These are phyloP conservation scores for Drosophila pectinifera DNA, from an alignment of 1,140 invertebrate genomes.

Conservation along the genomic window DNA sequence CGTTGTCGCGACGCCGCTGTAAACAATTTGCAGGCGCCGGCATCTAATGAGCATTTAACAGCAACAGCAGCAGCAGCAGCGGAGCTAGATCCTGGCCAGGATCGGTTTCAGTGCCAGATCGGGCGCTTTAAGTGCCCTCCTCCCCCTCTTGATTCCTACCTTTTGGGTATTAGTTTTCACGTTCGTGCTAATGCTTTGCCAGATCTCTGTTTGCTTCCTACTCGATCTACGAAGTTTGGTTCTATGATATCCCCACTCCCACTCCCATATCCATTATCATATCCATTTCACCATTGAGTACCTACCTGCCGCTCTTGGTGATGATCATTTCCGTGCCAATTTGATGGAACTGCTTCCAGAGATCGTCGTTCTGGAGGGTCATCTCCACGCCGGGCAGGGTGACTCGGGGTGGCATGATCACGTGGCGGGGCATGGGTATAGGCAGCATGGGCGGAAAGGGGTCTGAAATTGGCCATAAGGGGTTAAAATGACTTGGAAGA, in stretches of 20 bases:
- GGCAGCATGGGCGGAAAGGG: conserved; percentile 79
- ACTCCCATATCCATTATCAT: neutral
- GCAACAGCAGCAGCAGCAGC: conserved; percentile 52
- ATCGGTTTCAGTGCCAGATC: conserved; percentile 15
- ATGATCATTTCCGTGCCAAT: conserved; percentile 99
- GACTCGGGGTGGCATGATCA: conserved; percentile 79
- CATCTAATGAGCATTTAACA: conserved; percentile 83
- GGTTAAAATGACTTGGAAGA: neutral
- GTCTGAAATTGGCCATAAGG: conserved; percentile 43
- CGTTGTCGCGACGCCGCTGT: conserved; percentile 81
- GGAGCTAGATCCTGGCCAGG: conserved; percentile 36
- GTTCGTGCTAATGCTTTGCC: conserved; percentile 68
- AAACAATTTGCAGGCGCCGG: conserved; percentile 84
- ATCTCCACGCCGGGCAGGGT: conserved; percentile 85
- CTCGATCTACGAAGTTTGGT: conserved; percentile 1
- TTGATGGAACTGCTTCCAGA: conserved; percentile 98
- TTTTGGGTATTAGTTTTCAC: conserved; percentile 72
- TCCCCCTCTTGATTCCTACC: conserved; percentile 24
- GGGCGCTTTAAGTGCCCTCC: conserved; percentile 65
- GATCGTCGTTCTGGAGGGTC: conserved; percentile 93
- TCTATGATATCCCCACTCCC: neutral
- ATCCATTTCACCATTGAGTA: neutral
- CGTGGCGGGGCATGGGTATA: conserved; percentile 72
- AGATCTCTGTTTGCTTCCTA: conserved; percentile 21
- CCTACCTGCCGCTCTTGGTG: conserved; percentile 98